These are phyloP conservation scores for Dromiciops gliroides DNA, from an alignment of 2,113 vertebrate species.

Conservation along the genomic window DNA sequence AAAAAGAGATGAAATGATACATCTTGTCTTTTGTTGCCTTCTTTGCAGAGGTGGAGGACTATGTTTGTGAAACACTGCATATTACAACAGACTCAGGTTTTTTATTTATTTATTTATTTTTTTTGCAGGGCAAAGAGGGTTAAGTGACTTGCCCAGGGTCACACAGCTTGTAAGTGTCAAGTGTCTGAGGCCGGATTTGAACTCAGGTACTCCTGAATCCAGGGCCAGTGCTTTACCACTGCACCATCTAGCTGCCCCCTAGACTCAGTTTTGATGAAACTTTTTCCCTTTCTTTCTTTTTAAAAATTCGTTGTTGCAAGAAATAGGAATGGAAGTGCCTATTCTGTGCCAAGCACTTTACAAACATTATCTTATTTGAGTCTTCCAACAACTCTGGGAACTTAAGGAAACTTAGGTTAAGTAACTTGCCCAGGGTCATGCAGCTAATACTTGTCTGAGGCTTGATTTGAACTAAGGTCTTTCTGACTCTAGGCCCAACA, in stretches of 20 bases:
- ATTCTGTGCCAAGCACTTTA: background rate
- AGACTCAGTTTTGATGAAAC: background rate
- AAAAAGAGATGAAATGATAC: background rate
- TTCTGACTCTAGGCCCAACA: background rate
- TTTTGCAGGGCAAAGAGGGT: too few species aligned
- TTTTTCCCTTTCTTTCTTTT: background rate
- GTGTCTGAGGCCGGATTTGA: too few species aligned
- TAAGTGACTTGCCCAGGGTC: too few species aligned
- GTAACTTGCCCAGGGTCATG: background rate
- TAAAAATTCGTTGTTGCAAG: background rate
- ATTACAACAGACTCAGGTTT: background rate
- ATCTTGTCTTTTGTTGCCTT: background rate
- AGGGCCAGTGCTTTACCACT: too few species aligned
- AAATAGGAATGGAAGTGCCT: background rate
- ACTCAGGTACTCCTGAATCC: too few species aligned
- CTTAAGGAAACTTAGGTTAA: background rate
- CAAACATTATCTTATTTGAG: background rate
- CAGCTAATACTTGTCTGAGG: background rate
- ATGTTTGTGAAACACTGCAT: background rate
- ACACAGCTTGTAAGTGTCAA: too few species aligned
- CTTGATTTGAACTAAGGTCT: background rate
- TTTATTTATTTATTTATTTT: too few species aligned
- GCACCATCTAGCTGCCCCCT: too few species aligned
- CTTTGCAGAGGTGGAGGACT: background rate
- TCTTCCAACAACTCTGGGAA: background rate